Conservation (phyloP, 1,140 invertebrate species). For the Nasonia giraulti region DNA sequence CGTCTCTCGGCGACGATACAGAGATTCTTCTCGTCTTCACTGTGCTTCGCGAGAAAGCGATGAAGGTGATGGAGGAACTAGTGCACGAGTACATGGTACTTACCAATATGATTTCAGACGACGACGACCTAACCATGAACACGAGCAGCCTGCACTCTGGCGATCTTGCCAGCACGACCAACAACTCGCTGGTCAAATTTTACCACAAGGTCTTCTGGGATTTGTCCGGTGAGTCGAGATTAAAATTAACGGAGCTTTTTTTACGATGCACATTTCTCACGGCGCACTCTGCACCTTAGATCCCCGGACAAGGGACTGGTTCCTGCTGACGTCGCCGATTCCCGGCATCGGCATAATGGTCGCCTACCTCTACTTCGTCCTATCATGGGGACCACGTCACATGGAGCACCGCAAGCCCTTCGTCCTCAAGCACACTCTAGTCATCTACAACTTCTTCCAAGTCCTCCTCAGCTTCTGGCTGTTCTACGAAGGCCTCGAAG, state of each 20-base stretch:
- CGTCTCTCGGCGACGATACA: background rate
- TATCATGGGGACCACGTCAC: constrained; percentile 84
- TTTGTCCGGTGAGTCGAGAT: constrained; percentile 71
- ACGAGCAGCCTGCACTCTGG: constrained; percentile 47
- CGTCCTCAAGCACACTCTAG: constrained; percentile 83
- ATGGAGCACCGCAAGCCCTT: constrained; percentile 89
- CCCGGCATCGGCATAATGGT: constrained; percentile 82
- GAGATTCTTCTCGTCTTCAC: no score
- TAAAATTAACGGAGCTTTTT: background rate
- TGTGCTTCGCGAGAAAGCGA: background rate
- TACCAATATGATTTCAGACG: constrained; percentile 54
- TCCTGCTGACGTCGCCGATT: constrained; percentile 84
- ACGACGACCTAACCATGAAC: constrained; percentile 59
- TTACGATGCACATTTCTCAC: background rate
- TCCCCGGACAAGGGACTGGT: constrained; percentile 89
- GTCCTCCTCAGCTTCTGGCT: constrained; percentile 85
- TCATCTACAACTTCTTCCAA: constrained; percentile 89
- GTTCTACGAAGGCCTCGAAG: constrained; percentile 82
- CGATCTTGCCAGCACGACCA: constrained; percentile 65
- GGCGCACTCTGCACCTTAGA: constrained; percentile 74
- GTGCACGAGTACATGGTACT: background rate
- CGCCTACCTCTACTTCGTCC: constrained; percentile 83
- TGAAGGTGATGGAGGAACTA: background rate
- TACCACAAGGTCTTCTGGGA: constrained; percentile 76
- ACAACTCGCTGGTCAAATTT: constrained; percentile 72